Base-by-base conservation (phyloP, 2,888 invertebrate genomes). In the Hirtodrosophila alboralis region DNA sequence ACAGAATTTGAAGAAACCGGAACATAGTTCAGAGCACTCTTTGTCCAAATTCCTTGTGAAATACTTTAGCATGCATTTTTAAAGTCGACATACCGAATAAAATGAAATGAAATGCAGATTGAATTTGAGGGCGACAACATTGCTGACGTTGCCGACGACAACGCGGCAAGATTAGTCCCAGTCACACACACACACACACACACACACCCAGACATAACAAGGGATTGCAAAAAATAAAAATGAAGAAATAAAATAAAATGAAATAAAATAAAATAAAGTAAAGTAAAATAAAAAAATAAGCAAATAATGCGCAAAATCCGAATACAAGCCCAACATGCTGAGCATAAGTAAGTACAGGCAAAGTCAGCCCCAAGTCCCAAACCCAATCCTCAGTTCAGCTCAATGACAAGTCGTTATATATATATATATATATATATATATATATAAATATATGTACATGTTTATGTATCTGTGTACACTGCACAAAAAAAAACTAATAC, bases 21-120 rank as follows among this genome's bases (percentile, higher is more conserved):
- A n/a, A n/a, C n/a, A n/a, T n/a, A n/a, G n/a, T n/a, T n/a, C n/a
- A n/a, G n/a, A n/a, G n/a, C n/a, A n/a, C n/a, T n/a, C n/a, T n/a
- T n/a, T 36, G 23, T 21, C 9, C 21, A 23, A n/a, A 23, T 5
- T 14, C 9, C 27, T 18, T 28, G 21, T 36, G 23, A 49, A 48
- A 60, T 51, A n/a, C 31, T 49, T 9, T 8, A 26, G 18, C 21
- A 14, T 60, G 36, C 31, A 23, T 30, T 31, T 21, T 63, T 44
- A 44, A 41, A 28, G 45, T 9, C 18, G 21, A 34, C 26, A n/a
- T 18, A 49, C 23, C 23, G 43, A 54, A 69, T 70, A 52, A 57
- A 73, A 52, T 63, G 18, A 59, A 73, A 72, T 75, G 49, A 62
- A 84, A 84, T 80, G 81, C 81, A 80, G 81, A 84, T 80, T 78